phyloP scores from a whole-genome alignment of 2,113 vertebrate species.

The Suricata suricatta region DNA sequence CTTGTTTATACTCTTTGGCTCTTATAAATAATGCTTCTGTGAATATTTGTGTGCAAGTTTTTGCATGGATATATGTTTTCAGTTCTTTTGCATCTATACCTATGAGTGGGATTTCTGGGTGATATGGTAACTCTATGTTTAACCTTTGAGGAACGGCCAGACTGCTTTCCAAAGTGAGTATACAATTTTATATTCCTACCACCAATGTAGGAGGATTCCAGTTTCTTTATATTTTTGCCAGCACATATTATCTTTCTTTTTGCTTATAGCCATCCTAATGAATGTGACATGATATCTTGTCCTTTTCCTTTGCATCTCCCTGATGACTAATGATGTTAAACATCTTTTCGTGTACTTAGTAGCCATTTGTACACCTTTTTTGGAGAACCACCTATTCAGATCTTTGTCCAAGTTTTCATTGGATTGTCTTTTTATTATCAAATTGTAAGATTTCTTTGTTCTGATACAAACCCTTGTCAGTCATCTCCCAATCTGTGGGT shows the following conservation, averaged over 20 bases:
- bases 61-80: neutral
- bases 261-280: neutral
- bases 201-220: neutral
- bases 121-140: neutral
- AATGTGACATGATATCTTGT: neutral
- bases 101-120: neutral
- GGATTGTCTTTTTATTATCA: neutral
- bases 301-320: conserved; percentile 23
- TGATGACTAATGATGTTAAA: neutral
- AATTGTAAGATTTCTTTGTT: conserved; percentile 20
- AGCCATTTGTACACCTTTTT: neutral
- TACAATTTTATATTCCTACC: neutral
- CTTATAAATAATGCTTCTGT: neutral
- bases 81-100: neutral
- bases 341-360: neutral
- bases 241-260: neutral
- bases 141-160: neutral
- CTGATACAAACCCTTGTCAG: conserved; percentile 15
- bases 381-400: neutral
- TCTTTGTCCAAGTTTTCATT: neutral
- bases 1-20: neutral
- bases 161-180: neutral
- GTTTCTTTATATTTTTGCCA: neutral
- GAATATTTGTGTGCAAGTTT: neutral
- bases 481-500: neutral